These are phyloP conservation scores for Tetraneura akinire DNA, from an alignment of 1,140 invertebrate genomes.

Conservation along the genomic window DNA sequence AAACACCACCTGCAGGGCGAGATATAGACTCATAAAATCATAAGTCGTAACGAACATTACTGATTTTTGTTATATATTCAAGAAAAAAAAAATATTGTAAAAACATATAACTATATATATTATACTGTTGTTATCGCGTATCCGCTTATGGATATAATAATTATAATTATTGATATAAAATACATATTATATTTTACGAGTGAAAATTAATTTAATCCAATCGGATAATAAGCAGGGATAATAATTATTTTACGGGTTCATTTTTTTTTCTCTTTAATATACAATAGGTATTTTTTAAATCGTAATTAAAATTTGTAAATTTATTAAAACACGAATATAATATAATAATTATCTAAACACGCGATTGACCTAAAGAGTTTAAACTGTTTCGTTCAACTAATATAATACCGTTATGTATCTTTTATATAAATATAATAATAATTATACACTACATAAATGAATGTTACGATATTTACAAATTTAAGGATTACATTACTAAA, in stretches of 20 bases:
- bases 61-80: background rate
- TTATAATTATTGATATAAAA: no score
- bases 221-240: conserved; percentile 21
- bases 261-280: background rate
- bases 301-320: background rate
- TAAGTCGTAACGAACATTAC: background rate
- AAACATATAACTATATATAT: no score
- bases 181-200: background rate
- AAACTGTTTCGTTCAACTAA: no score
- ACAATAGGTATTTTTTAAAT: background rate
- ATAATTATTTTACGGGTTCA: background rate
- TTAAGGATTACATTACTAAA: no score
- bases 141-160: background rate
- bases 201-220: conserved; percentile 1
- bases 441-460: no score
- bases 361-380: background rate
- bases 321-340: background rate
- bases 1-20: background rate
- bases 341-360: background rate
- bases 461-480: no score
- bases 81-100: background rate
- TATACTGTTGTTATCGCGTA: background rate
- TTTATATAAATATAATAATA: no score
- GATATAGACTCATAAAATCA: background rate
- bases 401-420: no score